Percentiles rank a stretch among this genome's conserved stretches.
These are phyloP conservation scores for Clitarchus hookeri DNA, from an alignment of 2,888 invertebrate species.

Conservation along the genomic window DNA sequence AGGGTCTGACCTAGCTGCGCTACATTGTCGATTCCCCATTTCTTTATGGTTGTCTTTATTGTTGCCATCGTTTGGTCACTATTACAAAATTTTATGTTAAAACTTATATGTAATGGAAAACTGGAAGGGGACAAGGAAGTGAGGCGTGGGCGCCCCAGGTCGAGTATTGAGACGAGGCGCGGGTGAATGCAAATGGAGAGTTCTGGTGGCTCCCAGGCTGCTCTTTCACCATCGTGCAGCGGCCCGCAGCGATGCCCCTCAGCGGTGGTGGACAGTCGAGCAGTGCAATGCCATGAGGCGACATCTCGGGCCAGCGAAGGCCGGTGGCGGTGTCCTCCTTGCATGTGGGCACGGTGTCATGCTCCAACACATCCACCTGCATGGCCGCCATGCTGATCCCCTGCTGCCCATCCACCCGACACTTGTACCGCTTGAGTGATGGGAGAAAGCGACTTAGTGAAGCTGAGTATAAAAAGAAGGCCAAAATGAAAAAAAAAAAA, in stretches of 20 bases:
- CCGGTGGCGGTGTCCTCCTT: constrained; percentile 54
- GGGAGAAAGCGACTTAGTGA: no score
- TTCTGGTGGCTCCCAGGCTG: constrained; percentile 75
- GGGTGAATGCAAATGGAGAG: constrained; percentile 70
- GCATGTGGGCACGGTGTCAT: constrained; percentile 63
- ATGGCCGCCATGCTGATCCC: constrained; percentile 61
- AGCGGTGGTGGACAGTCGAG: constrained; percentile 65
- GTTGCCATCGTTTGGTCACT: no score
- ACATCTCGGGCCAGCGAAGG: constrained; percentile 65
- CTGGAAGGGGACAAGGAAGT: not conserved
- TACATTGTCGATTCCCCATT: no score
- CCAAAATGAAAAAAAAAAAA: no score
- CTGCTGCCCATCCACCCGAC: constrained; percentile 63
- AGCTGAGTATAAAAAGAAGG: no score
- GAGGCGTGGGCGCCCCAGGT: not conserved
- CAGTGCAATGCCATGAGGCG: constrained; percentile 72
- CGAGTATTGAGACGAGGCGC: not conserved
- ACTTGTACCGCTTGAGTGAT: constrained; percentile 76
- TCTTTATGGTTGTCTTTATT: no score
- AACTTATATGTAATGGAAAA: no score
- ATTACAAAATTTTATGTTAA: no score
- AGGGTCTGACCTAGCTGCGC: no score
- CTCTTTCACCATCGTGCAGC: constrained; percentile 66
- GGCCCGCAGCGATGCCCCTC: constrained; percentile 57
- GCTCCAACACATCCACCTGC: constrained; percentile 68